Base-by-base conservation (phyloP, 2,888 invertebrate species). In the Callyntrura guangdongensis region DNA sequence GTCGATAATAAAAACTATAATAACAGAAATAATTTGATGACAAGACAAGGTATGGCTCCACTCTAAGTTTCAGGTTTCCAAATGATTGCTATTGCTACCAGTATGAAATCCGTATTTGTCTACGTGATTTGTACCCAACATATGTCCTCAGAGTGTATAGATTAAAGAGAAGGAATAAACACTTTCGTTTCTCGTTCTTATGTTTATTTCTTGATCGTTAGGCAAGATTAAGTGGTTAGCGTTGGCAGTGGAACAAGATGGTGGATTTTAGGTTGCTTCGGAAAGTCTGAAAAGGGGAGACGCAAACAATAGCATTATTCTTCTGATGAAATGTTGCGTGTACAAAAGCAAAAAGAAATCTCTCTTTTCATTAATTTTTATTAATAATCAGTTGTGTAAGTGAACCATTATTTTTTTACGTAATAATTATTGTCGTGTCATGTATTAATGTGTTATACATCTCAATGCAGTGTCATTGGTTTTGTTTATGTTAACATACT, bases 401-500 rank as follows among this genome's bases (percentile, higher is more conserved):
- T 22, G 61, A 8, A 22, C 11, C 59, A 61, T 61, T 67, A 27
- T 36, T 64, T 6, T 5, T 22, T 11, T 4, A 22, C 20, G 11
- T 20, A 2, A 22, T 14, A 14, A 61, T 61, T 27, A 27, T n/a
- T 36, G 67, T 74, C 74, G 74, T 74, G 74, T 74, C 74, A 74
- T 74, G 74, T 36, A 45, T 72, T n/a, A n/a, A n/a, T n/a, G n/a
- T n/a, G n/a, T n/a, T n/a, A n/a, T n/a, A n/a, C n/a, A n/a, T n/a
- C n/a, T n/a, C n/a, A 72, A 45, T 45, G n/a, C 11, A 22, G 4
- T 45, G 69, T 45, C 36, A 72, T 14, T 45, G n/a, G 14, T 45
- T 1, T 17, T 67, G 3, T 45, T 74, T 49, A 74, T 74, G 36
- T 36, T 36, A 49, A 22, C 49, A 47, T 5, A 11, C 8, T 20